A percentile compares a stretch with the other conserved stretches of the same genome.
Conservation (phyloP, 1,140 invertebrate genomes). For the Polyergus mexicanus region DNA sequence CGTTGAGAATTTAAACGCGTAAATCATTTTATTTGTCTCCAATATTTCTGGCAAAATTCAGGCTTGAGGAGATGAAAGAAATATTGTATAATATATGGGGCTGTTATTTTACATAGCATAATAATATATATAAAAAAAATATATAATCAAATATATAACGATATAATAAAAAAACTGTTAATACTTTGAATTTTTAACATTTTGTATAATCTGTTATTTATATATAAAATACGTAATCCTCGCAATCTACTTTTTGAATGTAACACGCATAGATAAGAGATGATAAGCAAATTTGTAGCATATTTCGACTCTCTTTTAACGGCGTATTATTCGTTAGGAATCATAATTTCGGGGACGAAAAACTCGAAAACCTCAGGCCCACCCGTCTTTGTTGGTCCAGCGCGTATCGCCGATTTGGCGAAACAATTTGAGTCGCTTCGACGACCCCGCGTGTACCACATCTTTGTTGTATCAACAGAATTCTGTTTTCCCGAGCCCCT, state of each 20-base stretch:
- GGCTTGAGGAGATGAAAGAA: neutral
- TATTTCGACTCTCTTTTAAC: neutral
- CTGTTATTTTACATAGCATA: neutral
- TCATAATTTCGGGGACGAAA: conserved; percentile 3
- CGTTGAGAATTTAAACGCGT: neutral
- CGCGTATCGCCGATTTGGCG: conserved; percentile 68
- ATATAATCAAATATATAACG: neutral
- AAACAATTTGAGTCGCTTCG: conserved; percentile 69
- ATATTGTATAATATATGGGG: neutral
- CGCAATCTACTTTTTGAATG: neutral
- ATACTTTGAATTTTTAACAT: neutral
- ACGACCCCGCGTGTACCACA: conserved; percentile 26
- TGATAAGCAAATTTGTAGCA: neutral
- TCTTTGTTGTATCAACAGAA: conserved; percentile 68
- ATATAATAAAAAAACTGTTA: neutral
- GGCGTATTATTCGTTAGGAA: conserved; percentile 32
- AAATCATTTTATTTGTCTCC: neutral
- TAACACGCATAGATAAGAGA: neutral
- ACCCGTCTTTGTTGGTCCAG: conserved; percentile 28
- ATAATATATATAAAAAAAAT: conserved; percentile 9
- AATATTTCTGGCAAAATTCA: neutral
- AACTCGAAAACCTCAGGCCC: conserved; percentile 1
- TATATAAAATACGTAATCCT: neutral
- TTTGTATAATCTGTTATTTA: conserved; percentile 12
- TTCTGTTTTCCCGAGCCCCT: conserved; percentile 2